Percentiles rank a stretch among this genome's conserved stretches.
phyloP scores from a whole-genome alignment of 2,797 vertebrate genomes.

The Lagorchestes hirsutus region DNA sequence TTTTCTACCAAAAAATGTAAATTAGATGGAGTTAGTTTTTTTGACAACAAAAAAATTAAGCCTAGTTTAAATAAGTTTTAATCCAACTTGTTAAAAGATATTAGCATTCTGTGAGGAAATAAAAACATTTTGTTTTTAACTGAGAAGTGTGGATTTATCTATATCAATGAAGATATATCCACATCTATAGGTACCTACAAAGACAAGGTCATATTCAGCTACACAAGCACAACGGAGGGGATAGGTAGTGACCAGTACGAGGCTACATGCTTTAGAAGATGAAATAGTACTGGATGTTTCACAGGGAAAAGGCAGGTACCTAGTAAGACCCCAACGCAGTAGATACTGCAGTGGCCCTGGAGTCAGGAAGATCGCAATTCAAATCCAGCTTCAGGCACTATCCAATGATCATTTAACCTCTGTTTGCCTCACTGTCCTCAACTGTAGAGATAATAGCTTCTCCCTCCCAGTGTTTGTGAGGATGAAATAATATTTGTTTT shows the following conservation, averaged over 20 bases:
- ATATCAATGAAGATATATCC: not conserved
- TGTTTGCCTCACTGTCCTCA: conserved; percentile 57
- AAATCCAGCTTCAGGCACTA: conserved; percentile 16
- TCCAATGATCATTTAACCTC: conserved; percentile 22
- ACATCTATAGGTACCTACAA: not conserved
- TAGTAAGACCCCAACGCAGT: too few species aligned
- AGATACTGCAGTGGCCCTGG: not conserved
- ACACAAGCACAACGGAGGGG: not conserved
- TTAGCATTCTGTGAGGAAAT: not conserved
- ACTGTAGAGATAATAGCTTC: conserved; percentile 47
- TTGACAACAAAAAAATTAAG: conserved; percentile 5
- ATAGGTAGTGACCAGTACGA: not conserved
- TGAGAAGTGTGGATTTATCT: not conserved
- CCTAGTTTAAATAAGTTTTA: not conserved
- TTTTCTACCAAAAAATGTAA: not conserved
- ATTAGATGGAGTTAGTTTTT: not conserved
- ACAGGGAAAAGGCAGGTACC: not conserved
- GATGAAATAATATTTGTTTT: not conserved
- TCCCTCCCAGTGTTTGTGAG: not conserved
- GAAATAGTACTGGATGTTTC: not conserved
- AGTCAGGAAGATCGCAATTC: not conserved
- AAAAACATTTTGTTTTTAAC: not conserved
- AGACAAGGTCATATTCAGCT: not conserved
- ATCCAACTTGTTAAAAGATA: not conserved
- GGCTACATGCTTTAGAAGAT: not conserved